Conservation (phyloP, 2,113 vertebrate species). For the Thymallus thymallus region DNA sequence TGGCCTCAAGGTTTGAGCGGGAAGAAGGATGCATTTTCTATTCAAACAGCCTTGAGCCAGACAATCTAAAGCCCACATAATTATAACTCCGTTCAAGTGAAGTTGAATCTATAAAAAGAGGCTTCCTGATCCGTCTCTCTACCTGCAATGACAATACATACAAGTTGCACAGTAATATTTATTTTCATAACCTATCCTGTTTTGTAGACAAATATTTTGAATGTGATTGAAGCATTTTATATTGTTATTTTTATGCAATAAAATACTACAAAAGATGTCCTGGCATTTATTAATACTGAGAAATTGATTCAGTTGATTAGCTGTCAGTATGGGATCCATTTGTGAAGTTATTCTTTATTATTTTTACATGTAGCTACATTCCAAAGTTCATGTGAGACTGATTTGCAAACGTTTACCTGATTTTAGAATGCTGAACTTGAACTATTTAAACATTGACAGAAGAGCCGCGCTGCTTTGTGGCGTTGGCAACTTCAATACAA, state of each 20-base stretch:
- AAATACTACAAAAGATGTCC: constrained; percentile 29
- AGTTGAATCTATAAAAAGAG: constrained; percentile 25
- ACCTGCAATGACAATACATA: constrained; percentile 46
- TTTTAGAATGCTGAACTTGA: too few species aligned
- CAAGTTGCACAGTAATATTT: constrained; percentile 65
- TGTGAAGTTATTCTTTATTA: too few species aligned
- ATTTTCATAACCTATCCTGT: constrained; percentile 67
- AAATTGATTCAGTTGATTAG: too few species aligned
- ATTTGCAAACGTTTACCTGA: too few species aligned
- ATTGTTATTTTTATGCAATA: constrained; percentile 63
- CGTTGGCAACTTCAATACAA: too few species aligned
- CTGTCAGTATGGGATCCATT: too few species aligned
- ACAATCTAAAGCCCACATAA: too few species aligned
- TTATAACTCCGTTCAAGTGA: constrained; percentile 7
- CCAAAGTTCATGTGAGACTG: too few species aligned
- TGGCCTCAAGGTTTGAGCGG: too few species aligned
- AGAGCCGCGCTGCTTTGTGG: too few species aligned
- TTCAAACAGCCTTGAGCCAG: background rate
- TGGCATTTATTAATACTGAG: constrained; percentile 18
- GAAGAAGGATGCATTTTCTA: background rate
- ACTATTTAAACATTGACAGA: too few species aligned
- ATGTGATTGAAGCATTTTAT: constrained; percentile 30
- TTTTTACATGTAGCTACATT: too few species aligned
- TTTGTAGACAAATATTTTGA: constrained; percentile 64
- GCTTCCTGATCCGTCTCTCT: constrained; percentile 25